These are phyloP conservation scores for Platichthys stellatus DNA, from an alignment of 2,113 vertebrate genomes.

Conservation along the genomic window DNA sequence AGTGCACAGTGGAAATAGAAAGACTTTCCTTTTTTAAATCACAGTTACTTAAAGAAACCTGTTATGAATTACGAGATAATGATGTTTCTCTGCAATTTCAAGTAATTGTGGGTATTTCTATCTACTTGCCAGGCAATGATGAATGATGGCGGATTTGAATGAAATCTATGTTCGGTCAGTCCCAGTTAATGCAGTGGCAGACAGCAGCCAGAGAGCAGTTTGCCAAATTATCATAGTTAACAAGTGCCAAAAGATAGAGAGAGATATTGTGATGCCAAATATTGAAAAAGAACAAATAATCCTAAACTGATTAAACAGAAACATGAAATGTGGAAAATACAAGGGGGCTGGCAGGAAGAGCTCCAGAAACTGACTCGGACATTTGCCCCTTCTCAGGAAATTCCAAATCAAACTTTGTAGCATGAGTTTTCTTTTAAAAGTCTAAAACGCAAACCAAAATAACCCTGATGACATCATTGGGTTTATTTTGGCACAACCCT, in stretches of 20 bases:
- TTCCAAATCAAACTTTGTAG: too few species aligned
- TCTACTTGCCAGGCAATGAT: slow-evolving; percentile 3
- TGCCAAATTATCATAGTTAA: slow-evolving; percentile 10
- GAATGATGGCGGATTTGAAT: slow-evolving; percentile 22
- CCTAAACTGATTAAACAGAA: too few species aligned
- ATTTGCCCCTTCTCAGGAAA: too few species aligned
- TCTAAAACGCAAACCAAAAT: too few species aligned
- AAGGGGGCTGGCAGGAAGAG: too few species aligned
- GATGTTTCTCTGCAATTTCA: background rate
- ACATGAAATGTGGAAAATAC: too few species aligned
- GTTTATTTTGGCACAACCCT: background rate
- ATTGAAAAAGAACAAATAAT: background rate
- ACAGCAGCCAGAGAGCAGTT: slow-evolving; percentile 24
- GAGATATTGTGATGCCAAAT: background rate
- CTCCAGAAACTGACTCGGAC: too few species aligned
- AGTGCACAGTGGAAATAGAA: background rate
- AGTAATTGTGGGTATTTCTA: slow-evolving; percentile 13
- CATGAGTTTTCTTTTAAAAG: background rate
- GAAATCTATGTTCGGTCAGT: slow-evolving; percentile 28
- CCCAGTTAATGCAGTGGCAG: slow-evolving; percentile 37
- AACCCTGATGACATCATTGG: background rate
- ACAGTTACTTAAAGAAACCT: background rate
- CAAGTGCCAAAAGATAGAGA: slow-evolving; percentile 7
- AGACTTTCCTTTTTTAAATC: background rate
- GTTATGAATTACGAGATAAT: background rate